Evolutionary conservation across 2,113 vertebrate genomes (phyloP).

Genomic region (Alectura lathami): DNA sequence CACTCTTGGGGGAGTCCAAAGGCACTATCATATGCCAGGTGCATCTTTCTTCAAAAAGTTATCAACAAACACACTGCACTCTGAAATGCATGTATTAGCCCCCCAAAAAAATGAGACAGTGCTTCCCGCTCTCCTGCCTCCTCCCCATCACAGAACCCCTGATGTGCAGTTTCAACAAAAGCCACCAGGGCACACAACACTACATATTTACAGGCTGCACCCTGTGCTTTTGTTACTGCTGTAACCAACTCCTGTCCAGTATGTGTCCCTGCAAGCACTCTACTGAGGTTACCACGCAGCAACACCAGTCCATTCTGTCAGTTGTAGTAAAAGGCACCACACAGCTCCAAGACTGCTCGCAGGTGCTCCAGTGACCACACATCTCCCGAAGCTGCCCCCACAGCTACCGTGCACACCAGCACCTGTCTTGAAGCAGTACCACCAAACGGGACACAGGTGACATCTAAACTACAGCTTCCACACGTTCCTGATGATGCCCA

Average conservation of each 20-base stretch:
- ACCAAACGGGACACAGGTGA: too few relatives aligned
- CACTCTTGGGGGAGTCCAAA: not conserved
- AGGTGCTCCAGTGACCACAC: too few relatives aligned
- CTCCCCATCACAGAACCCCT: not conserved
- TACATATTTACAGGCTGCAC: rapidly evolving
- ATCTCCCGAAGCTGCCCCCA: too few relatives aligned
- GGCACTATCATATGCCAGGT: rapidly evolving
- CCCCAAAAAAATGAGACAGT: not conserved
- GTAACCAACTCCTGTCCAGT: not conserved
- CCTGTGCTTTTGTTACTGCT: not conserved
- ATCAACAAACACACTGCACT: not conserved
- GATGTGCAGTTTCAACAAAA: not conserved
- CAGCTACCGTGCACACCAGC: too few relatives aligned
- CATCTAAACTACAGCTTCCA: too few relatives aligned
- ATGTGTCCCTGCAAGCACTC: not conserved
- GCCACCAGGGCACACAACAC: not conserved
- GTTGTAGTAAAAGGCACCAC: not conserved
- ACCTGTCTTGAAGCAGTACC: too few relatives aligned
- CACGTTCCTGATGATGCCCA: too few relatives aligned
- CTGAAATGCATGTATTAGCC: not conserved
- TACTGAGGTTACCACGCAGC: not conserved
- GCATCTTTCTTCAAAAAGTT: not conserved
- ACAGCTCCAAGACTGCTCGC: not conserved
- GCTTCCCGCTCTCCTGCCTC: not conserved
- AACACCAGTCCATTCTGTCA: rapidly evolving